Conservation (phyloP, 1,140 invertebrate genomes). For the roundworm (Caenorhabditis elegans) region WBcel235 BX284602.5:12990001-12990500, state of each 20-base stretch:
- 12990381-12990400: not conserved
- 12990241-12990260: no score
- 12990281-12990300: not conserved
- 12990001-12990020: not conserved
- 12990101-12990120: not conserved
- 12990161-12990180: not conserved
- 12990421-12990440: constrained; percentile 16
- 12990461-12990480: not conserved
- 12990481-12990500: not conserved
- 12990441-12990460: constrained; percentile 24
- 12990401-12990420: not conserved
- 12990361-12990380: constrained; percentile 8
- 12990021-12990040: not conserved
- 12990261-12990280: not conserved
- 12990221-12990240: constrained; percentile 18
- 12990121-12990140: constrained; percentile 23
- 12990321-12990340: no score
- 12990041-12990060: constrained; percentile 26
- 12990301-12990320: no score
- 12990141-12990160: constrained; percentile 26
- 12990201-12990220: constrained; percentile 1
- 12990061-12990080: constrained; percentile 16
- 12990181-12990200: constrained; percentile 21
- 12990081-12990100: constrained; percentile 20
- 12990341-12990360: no score